Evolutionary conservation across 2,113 vertebrate species (phyloP).

Genomic region (Glareola pratincola): DNA sequence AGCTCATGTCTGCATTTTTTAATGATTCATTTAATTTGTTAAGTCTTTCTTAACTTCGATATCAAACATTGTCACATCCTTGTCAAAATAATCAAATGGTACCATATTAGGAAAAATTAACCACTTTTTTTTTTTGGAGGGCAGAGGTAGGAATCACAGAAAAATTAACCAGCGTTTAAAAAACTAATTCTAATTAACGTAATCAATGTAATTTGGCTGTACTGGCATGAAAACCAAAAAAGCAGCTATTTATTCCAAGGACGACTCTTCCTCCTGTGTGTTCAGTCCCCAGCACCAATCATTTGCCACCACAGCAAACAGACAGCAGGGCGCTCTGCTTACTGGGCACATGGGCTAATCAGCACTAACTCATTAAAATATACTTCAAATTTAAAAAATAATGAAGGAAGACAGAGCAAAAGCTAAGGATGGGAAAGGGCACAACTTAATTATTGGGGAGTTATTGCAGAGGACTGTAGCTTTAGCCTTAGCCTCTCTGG

Average conservation of each 20-base stretch:
- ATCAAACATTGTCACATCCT: background rate
- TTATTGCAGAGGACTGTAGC: background rate
- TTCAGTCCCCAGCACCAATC: background rate
- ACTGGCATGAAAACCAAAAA: background rate
- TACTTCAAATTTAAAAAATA: background rate
- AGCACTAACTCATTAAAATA: background rate
- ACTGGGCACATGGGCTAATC: fast-evolving
- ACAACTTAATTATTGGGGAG: background rate
- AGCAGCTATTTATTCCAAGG: background rate
- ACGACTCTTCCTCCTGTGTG: background rate
- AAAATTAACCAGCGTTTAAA: background rate
- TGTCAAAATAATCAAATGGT: background rate
- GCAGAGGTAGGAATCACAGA: background rate
- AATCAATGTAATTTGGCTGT: background rate
- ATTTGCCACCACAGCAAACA: background rate
- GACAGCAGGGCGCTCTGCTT: background rate
- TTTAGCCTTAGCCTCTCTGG: background rate
- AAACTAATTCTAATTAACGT: background rate
- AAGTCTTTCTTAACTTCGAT: background rate
- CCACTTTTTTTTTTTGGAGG: background rate
- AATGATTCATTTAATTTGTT: background rate
- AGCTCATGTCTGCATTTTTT: background rate
- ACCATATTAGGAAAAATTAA: background rate
- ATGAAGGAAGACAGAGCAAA: background rate
- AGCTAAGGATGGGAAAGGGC: background rate